phyloP scores from a whole-genome alignment of 2,113 vertebrate species.

The Xenopus borealis region DNA sequence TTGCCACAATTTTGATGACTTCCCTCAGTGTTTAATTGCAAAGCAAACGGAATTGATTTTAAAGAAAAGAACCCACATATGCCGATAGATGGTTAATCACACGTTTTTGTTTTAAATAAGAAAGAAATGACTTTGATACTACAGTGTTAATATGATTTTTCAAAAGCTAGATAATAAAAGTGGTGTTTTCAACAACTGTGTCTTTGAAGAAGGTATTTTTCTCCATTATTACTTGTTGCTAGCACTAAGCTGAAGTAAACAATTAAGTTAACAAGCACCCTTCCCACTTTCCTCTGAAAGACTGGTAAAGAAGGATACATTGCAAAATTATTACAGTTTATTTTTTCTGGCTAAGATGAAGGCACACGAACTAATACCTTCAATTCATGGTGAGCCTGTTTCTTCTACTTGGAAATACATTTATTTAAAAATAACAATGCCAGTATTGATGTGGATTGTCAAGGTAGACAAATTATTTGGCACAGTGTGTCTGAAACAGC shows the following conservation, averaged over 20 bases:
- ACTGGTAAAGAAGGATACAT: too few species aligned
- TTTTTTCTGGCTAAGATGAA: too few species aligned
- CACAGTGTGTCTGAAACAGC: too few species aligned
- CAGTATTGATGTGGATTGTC: too few species aligned
- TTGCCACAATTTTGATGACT: background rate
- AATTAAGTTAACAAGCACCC: background rate
- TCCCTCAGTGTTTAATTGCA: background rate
- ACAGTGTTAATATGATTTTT: background rate
- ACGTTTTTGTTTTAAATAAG: background rate
- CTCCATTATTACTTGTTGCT: background rate
- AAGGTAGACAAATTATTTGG: too few species aligned
- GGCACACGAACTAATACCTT: too few species aligned
- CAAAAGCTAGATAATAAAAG: background rate
- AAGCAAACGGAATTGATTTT: background rate
- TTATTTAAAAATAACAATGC: too few species aligned
- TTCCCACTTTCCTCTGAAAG: background rate
- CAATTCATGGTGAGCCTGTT: too few species aligned
- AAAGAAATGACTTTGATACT: background rate
- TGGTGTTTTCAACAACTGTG: background rate
- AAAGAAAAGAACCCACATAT: background rate
- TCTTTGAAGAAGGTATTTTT: background rate
- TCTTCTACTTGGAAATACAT: background rate
- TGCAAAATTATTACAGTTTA: too few species aligned
- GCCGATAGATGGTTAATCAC: background rate
- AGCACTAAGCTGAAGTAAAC: background rate